A percentile compares a stretch with the other conserved stretches of the same genome.
These are phyloP conservation scores for Prunella strophiata DNA, from an alignment of 2,797 vertebrate species.

Conservation along the genomic window DNA sequence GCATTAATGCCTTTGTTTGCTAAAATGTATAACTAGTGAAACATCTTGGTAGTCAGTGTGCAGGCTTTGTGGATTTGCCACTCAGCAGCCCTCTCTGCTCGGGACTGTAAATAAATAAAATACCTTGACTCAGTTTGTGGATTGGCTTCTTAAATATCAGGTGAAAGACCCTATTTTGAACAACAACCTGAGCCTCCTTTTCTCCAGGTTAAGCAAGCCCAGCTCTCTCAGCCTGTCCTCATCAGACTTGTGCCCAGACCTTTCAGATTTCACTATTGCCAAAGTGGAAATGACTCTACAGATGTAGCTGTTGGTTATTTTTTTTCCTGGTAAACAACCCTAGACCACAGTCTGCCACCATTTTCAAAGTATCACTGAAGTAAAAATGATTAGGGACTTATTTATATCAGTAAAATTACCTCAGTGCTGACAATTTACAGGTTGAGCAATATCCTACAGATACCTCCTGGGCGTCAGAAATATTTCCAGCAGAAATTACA, in stretches of 20 bases:
- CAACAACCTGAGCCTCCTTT: background rate
- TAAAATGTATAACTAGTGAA: background rate
- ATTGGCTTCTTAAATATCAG: background rate
- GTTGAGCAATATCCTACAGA: background rate
- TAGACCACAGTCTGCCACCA: fast-evolving
- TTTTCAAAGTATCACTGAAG: background rate
- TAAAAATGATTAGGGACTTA: background rate
- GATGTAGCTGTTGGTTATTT: background rate
- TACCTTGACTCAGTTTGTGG: background rate
- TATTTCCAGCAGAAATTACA: background rate
- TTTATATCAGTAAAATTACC: background rate
- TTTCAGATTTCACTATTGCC: background rate
- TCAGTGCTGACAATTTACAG: background rate
- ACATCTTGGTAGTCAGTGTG: fast-evolving
- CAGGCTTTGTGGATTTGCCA: background rate
- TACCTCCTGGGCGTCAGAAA: background rate
- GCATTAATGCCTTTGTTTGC: background rate
- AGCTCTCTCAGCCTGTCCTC: background rate
- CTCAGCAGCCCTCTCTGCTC: background rate
- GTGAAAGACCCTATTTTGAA: background rate
- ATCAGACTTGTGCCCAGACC: background rate
- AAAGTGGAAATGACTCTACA: too few relatives aligned
- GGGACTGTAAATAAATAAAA: background rate
- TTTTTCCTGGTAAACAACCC: background rate
- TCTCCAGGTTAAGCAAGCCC: background rate